Evolutionary conservation across 1,140 invertebrate genomes (phyloP).

Genomic region (Macrobrachium nipponense): DNA sequence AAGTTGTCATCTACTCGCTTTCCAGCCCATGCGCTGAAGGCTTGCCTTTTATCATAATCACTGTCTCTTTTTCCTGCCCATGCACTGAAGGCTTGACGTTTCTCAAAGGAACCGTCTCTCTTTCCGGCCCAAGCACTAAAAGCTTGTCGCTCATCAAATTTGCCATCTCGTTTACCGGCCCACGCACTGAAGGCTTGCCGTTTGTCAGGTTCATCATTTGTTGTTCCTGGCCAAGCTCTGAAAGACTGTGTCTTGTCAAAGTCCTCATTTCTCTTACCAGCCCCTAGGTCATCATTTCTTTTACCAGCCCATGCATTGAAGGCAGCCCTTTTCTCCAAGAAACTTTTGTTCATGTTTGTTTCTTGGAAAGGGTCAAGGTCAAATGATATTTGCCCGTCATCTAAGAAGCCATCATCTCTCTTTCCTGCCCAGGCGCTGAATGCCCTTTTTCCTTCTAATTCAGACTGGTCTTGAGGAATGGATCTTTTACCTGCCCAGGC

Average conservation of each 20-base stretch:
- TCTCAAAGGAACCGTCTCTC: neutral
- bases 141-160: neutral
- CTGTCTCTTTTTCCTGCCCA: slow-evolving; percentile 8
- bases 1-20: neutral
- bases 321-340: neutral
- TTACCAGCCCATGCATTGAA: slow-evolving; percentile 41
- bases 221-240: slow-evolving; percentile 27
- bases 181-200: neutral
- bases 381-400: slow-evolving; percentile 22
- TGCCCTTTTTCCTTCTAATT: slow-evolving; percentile 20
- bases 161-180: no score
- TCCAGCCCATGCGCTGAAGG: no score
- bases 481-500: slow-evolving; percentile 34
- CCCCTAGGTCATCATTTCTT: slow-evolving; percentile 2
- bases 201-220: neutral
- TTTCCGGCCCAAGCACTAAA: neutral
- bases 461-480: neutral
- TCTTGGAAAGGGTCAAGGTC: neutral
- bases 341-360: neutral
- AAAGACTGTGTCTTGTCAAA: neutral
- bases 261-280: slow-evolving; percentile 1
- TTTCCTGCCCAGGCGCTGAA: slow-evolving; percentile 45
- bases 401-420: neutral
- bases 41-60: no score
- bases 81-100: slow-evolving; percentile 34